phyloP scores from a whole-genome alignment of 2,113 vertebrate genomes.

The Phyllostomus discolor region DNA sequence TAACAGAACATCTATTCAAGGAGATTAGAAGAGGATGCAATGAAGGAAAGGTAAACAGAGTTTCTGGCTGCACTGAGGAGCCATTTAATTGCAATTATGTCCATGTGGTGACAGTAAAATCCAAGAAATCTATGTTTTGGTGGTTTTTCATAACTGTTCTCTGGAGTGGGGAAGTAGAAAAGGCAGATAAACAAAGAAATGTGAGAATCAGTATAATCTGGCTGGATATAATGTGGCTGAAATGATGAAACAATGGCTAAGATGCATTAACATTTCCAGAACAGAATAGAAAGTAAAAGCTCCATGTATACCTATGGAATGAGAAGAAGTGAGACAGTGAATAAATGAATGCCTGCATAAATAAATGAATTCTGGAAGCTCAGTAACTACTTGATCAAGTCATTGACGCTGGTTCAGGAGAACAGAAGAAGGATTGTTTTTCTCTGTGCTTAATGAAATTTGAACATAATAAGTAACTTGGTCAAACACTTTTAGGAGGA shows the following conservation, averaged over 20 bases:
- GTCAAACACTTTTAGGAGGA: background rate
- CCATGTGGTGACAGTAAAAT: background rate
- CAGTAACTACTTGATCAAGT: background rate
- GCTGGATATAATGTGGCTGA: background rate
- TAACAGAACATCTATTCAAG: background rate
- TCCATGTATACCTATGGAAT: background rate
- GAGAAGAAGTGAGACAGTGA: background rate
- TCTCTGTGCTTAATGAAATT: background rate
- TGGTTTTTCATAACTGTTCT: background rate
- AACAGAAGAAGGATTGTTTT: background rate
- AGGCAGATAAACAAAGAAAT: background rate
- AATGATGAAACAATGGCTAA: background rate
- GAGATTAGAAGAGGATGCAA: background rate
- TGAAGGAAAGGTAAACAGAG: background rate
- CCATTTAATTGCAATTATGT: background rate
- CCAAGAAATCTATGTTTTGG: background rate
- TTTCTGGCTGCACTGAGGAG: background rate
- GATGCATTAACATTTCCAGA: background rate
- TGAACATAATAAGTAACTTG: background rate
- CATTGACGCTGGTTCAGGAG: background rate
- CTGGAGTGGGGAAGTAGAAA: background rate
- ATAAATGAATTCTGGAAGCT: background rate
- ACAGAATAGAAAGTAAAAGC: background rate
- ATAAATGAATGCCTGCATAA: background rate
- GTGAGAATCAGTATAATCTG: background rate